Base-by-base conservation (phyloP, 2,888 invertebrate species). In the Ichneumon xanthorius region DNA sequence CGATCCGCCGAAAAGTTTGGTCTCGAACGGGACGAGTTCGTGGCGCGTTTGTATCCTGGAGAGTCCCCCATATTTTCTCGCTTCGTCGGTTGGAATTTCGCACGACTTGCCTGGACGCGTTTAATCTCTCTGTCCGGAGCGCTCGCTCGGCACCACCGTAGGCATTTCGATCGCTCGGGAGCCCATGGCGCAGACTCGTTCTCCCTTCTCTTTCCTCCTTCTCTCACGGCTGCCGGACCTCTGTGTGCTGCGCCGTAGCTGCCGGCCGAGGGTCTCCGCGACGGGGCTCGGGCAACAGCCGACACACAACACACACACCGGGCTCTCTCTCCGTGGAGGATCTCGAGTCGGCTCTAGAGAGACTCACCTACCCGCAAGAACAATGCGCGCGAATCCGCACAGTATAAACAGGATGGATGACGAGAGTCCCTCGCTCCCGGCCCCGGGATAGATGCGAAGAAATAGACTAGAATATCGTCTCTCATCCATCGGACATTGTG, bases 131-230 rank as follows among this genome's bases (percentile, higher is more conserved):
- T 65, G 65, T 48, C 61, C 16, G 68, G 50, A 26, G 67, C 84
- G 67, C 75, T 76, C 67, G 61, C 55, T 48, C 67, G 53, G 14
- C 40, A 45, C 55, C 70, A 82, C 76, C 63, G 37, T 73, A 84
- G 86, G 85, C 82, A 92, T 92, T 91, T 90, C 88, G 89, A 90
- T 91, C 88, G 89, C 65, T 91, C 88, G 90, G 45, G 50, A 45
- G 89, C 89, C 89, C 88, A 91, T 88, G 88, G 91, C 91, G 90
- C 91, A 91, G 92, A 92, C 92, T 92, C 91, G 92, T 92, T 92
- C 82, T 91, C 89, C 89, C 90, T 89, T 89, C 90, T 90, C 86
- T 88, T 88, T 88, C 82, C 65, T 53, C 45, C 75, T 67, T 33
- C 48, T 70, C 55, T 63, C 50, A 14, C 37, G 33, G 30, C 76